These are phyloP conservation scores for Oreonectes daqikongensis DNA, from an alignment of 2,797 vertebrate species.

Conservation along the genomic window DNA sequence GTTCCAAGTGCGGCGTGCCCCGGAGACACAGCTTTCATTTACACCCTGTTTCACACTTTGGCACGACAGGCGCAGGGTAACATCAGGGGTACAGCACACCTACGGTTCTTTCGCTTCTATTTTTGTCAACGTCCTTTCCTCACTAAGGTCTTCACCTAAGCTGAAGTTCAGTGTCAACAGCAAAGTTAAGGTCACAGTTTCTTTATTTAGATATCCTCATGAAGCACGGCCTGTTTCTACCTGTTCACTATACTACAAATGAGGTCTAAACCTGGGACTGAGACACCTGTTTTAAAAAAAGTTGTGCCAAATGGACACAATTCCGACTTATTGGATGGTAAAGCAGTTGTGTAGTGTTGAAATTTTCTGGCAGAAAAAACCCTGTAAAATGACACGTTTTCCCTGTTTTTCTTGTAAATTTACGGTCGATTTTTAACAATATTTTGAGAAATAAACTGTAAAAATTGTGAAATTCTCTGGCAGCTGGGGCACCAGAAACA, in stretches of 20 bases:
- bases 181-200: slow-evolving; percentile 27
- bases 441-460: too few relatives aligned
- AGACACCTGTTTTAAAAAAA: slow-evolving; percentile 18
- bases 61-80: slow-evolving; percentile 36
- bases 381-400: too few relatives aligned
- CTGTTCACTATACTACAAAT: slow-evolving; percentile 4
- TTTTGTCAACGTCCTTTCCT: slow-evolving; percentile 49
- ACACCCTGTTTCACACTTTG: slow-evolving; percentile 39
- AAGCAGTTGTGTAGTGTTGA: too few relatives aligned
- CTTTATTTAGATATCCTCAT: slow-evolving; percentile 35
- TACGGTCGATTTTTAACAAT: too few relatives aligned
- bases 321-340: slow-evolving; percentile 20
- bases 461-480: too few relatives aligned
- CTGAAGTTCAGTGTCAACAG: slow-evolving; percentile 30
- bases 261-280: neutral
- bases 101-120: slow-evolving; percentile 43
- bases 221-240: neutral
- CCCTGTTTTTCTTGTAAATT: too few relatives aligned
- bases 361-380: too few relatives aligned
- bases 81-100: slow-evolving; percentile 31
- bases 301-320: neutral
- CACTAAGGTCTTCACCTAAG: slow-evolving; percentile 31
- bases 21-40: slow-evolving; percentile 40
- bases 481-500: too few relatives aligned
- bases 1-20: slow-evolving; percentile 37